These are phyloP conservation scores for Pachymerium ferrugineum DNA, from an alignment of 2,888 invertebrate genomes.

Conservation along the genomic window DNA sequence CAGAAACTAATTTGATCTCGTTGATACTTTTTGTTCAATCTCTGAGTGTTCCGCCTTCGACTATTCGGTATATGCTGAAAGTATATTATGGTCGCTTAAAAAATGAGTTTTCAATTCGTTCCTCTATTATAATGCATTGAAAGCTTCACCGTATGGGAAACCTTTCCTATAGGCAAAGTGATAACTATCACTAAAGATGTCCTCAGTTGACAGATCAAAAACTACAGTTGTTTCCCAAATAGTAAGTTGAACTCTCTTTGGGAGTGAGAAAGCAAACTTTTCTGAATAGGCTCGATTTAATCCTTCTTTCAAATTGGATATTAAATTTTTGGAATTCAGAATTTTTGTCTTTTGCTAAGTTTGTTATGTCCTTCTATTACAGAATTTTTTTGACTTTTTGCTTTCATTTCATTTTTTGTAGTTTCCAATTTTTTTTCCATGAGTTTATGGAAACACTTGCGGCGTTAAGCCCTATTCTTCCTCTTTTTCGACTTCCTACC, in stretches of 20 bases:
- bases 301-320: not conserved
- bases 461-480: too few species aligned
- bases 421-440: too few species aligned
- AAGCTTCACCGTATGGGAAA: not conserved
- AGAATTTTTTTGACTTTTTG: too few species aligned
- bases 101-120: not conserved
- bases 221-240: conserved; percentile 7
- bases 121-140: not conserved
- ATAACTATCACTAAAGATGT: not conserved
- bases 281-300: not conserved
- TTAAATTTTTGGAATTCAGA: not conserved
- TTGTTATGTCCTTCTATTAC: not conserved
- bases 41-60: not conserved
- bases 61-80: conserved; percentile 1
- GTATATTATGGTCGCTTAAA: too few species aligned
- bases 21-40: not conserved
- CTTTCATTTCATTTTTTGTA: too few species aligned
- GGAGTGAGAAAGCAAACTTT: not conserved
- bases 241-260: not conserved
- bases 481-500: too few species aligned
- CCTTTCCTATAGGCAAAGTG: not conserved
- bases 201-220: not conserved
- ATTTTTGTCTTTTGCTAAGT: not conserved
- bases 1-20: not conserved
- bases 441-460: too few species aligned